A percentile compares a stretch with the other conserved stretches of the same genome.
Conservation (phyloP, 2,888 invertebrate genomes). For the Drosophila meridiana region DNA sequence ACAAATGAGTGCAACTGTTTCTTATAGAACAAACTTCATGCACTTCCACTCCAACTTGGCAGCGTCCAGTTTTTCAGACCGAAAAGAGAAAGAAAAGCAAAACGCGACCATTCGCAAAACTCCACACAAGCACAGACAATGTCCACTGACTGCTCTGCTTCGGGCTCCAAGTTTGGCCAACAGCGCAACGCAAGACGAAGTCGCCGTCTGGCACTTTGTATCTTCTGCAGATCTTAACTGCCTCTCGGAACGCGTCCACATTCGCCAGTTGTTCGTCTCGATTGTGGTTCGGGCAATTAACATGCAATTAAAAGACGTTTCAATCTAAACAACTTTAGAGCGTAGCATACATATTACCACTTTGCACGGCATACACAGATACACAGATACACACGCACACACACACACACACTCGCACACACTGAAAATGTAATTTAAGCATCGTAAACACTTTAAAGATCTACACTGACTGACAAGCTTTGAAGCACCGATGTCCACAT, state of each 20-base stretch:
- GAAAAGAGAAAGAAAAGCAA: slow-evolving; percentile 26
- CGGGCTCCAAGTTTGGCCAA: slow-evolving; percentile 47
- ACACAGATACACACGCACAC: background rate
- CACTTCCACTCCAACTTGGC: slow-evolving; percentile 46
- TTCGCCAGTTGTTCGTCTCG: slow-evolving; percentile 28
- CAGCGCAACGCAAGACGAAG: slow-evolving; percentile 4
- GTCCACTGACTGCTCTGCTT: slow-evolving; percentile 44
- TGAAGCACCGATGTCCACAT: slow-evolving; percentile 46
- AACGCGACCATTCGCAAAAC: slow-evolving; percentile 40
- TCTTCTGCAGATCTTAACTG: slow-evolving; percentile 62
- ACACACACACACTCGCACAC: slow-evolving; percentile 3
- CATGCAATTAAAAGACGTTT: slow-evolving; percentile 82
- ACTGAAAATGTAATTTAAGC: slow-evolving; percentile 43
- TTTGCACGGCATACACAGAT: slow-evolving; percentile 41
- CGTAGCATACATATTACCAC: slow-evolving; percentile 58
- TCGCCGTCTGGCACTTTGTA: slow-evolving; percentile 29
- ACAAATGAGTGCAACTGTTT: slow-evolving; percentile 79
- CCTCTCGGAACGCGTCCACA: slow-evolving; percentile 28
- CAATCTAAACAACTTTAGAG: slow-evolving; percentile 68
- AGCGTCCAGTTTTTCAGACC: slow-evolving; percentile 40
- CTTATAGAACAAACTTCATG: slow-evolving; percentile 41
- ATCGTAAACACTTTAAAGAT: slow-evolving; percentile 56
- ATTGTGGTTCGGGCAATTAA: slow-evolving; percentile 73
- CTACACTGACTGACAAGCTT: slow-evolving; percentile 44
- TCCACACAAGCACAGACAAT: slow-evolving; percentile 41